These are phyloP conservation scores for Plagodis dolabraria DNA, from an alignment of 2,888 invertebrate species.

Conservation along the genomic window DNA sequence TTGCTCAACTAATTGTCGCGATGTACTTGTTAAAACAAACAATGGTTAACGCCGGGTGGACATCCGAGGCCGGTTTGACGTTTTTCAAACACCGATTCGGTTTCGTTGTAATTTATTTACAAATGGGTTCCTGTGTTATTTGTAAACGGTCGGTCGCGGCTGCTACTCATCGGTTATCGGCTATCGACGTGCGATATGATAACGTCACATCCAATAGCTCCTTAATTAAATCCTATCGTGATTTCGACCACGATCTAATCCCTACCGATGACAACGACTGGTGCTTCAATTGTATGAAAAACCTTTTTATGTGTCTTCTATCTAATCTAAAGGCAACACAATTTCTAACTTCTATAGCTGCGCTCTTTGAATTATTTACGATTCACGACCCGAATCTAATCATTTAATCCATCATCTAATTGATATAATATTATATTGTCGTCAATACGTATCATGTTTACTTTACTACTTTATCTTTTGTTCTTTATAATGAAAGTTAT, in stretches of 20 bases:
- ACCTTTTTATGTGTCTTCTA: constrained; percentile 29
- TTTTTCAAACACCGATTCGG: constrained; percentile 55
- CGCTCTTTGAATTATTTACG: constrained; percentile 15
- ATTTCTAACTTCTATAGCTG: constrained; percentile 15
- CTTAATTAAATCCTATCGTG: constrained; percentile 41
- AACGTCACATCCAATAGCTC: constrained; percentile 40
- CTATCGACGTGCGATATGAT: constrained; percentile 44
- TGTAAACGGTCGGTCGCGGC: constrained; percentile 45
- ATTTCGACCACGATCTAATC: constrained; percentile 35
- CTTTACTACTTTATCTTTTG: background rate
- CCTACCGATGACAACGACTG: constrained; percentile 27
- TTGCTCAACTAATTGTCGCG: constrained; percentile 73
- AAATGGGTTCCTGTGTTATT: constrained; percentile 55
- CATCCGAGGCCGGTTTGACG: constrained; percentile 59
- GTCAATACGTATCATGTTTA: background rate
- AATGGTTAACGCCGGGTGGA: constrained; percentile 57
- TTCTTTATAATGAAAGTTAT: no score
- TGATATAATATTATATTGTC: background rate
- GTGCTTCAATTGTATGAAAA: constrained; percentile 25
- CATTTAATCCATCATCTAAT: constrained; percentile 9
- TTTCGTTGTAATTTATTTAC: constrained; percentile 62
- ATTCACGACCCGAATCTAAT: constrained; percentile 10
- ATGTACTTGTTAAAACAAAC: constrained; percentile 70
- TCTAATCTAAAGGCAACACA: constrained; percentile 29
- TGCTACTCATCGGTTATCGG: constrained; percentile 48